Evolutionary conservation across 2,113 vertebrate species (phyloP).

Genomic region (Hyperoodon ampullatus): DNA sequence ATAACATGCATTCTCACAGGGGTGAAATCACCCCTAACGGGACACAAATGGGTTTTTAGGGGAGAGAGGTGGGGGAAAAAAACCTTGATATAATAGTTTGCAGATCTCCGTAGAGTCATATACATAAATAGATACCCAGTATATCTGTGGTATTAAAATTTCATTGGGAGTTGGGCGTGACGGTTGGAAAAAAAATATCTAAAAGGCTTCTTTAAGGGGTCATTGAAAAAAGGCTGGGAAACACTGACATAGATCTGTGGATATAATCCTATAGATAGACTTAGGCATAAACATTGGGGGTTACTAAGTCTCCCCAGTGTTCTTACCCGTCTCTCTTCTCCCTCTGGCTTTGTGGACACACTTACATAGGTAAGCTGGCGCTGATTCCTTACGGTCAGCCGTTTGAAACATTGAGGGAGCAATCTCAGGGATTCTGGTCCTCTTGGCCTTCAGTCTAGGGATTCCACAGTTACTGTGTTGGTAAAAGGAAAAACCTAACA

Average conservation of each 20-base stretch:
- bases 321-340: neutral
- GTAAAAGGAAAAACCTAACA: neutral
- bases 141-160: neutral
- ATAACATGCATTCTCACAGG: neutral
- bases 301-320: neutral
- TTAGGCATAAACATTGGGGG: neutral
- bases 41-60: neutral
- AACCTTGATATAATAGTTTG: neutral
- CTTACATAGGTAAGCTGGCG: neutral
- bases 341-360: neutral
- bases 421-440: neutral
- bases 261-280: too few relatives aligned
- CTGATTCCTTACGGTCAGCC: neutral
- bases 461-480: neutral
- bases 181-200: neutral
- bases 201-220: neutral
- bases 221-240: neutral
- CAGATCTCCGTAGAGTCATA: neutral
- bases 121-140: neutral
- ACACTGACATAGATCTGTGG: neutral
- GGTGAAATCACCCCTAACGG: neutral
- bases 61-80: neutral
- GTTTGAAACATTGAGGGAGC: neutral
- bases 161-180: neutral
- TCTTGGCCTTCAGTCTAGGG: neutral